Evolutionary conservation across 2,113 vertebrate species (phyloP).

Genomic region (Ammodytes marinus): DNA sequence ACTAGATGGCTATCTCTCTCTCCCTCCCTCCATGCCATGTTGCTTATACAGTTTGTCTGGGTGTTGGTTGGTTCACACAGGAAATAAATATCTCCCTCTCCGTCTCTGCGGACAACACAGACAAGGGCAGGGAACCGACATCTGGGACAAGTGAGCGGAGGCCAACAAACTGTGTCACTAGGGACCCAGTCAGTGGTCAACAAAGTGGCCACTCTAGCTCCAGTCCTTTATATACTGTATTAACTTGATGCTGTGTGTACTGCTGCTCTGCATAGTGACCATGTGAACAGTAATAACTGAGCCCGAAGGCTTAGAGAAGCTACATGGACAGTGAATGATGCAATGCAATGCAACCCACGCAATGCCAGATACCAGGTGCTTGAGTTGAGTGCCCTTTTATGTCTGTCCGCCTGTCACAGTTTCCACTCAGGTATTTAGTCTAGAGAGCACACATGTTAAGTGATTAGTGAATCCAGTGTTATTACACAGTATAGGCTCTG

Average conservation of each 20-base stretch:
- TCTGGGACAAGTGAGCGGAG: slow-evolving; percentile 54
- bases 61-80: slow-evolving; percentile 84
- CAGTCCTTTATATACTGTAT: slow-evolving; percentile 1
- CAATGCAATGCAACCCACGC: slow-evolving; percentile 64
- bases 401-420: neutral
- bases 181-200: slow-evolving; percentile 59
- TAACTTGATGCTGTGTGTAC: slow-evolving; percentile 3
- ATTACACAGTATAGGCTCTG: too few relatives aligned
- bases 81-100: slow-evolving; percentile 66
- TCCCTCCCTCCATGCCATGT: slow-evolving; percentile 1
- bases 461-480: too few relatives aligned
- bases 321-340: slow-evolving; percentile 63
- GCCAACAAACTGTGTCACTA: slow-evolving; percentile 62
- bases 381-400: slow-evolving; percentile 10
- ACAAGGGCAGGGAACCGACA: slow-evolving; percentile 68
- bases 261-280: slow-evolving; percentile 38
- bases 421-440: neutral
- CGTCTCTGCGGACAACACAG: slow-evolving; percentile 71
- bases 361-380: slow-evolving; percentile 48
- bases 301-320: slow-evolving; percentile 39
- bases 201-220: slow-evolving; percentile 23
- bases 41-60: slow-evolving; percentile 71
- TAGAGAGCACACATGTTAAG: neutral
- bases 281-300: slow-evolving; percentile 41
- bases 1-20: slow-evolving; percentile 66